Conservation (phyloP, 2,888 invertebrate species). For the Margaritifera margaritifera region DNA sequence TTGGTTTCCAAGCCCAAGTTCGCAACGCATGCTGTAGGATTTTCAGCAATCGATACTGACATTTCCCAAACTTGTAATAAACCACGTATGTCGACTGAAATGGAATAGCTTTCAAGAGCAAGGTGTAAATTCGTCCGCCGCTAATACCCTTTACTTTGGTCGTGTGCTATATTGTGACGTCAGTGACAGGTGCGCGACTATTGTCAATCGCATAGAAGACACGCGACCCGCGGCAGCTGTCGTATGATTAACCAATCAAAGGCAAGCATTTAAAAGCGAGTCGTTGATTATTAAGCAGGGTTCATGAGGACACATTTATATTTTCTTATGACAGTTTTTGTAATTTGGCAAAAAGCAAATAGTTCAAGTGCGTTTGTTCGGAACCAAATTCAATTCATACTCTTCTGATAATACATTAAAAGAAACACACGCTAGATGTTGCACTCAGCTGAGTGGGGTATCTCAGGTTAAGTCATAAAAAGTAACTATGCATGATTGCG, state of each 20-base stretch:
- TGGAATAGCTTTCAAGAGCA: slow-evolving; percentile 3
- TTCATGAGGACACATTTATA: not conserved
- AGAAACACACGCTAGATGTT: too few species aligned
- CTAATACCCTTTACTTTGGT: slow-evolving; percentile 13
- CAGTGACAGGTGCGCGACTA: slow-evolving; percentile 55
- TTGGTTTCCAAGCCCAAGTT: too few species aligned
- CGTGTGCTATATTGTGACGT: slow-evolving; percentile 55
- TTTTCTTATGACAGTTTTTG: not conserved
- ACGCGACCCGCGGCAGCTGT: slow-evolving; percentile 62
- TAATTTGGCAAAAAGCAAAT: not conserved
- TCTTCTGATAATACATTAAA: too few species aligned
- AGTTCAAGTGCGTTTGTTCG: too few species aligned
- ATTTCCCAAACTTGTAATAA: slow-evolving; percentile 1
- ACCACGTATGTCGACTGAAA: slow-evolving; percentile 4
- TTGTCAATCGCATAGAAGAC: slow-evolving; percentile 43
- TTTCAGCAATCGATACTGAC: slow-evolving; percentile 4
- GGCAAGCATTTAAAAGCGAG: slow-evolving; percentile 16
- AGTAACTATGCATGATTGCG: too few species aligned
- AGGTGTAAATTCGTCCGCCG: slow-evolving; percentile 8
- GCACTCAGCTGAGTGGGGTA: too few species aligned
- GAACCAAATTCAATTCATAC: too few species aligned
- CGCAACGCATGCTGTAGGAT: too few species aligned
- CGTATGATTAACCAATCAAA: slow-evolving; percentile 49
- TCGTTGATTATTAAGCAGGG: not conserved
- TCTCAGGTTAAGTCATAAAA: too few species aligned